Evolutionary conservation across 2,797 vertebrate species (phyloP).

Genomic region (Trichosurus vulpecula): DNA sequence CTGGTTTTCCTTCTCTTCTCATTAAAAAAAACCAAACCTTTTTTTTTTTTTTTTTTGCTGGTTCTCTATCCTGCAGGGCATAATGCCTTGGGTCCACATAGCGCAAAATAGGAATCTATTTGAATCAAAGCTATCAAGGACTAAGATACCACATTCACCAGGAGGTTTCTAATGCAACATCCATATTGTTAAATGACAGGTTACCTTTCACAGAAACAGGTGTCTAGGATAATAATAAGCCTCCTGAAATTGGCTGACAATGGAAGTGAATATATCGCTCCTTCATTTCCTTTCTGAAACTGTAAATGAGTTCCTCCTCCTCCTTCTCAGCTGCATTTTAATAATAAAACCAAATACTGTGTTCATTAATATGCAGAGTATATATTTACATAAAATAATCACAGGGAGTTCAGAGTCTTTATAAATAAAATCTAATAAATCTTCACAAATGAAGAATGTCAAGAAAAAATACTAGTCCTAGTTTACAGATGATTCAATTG

Average conservation of each 20-base stretch:
- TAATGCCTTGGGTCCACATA: not conserved
- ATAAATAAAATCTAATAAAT: slow-evolving; percentile 39
- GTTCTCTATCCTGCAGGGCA: not conserved
- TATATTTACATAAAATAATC: slow-evolving; percentile 37
- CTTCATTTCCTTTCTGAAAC: slow-evolving; percentile 47
- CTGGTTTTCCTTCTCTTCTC: not conserved
- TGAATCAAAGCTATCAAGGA: slow-evolving; percentile 42
- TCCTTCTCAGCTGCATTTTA: slow-evolving; percentile 36
- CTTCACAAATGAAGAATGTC: slow-evolving; percentile 28
- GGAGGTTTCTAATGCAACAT: slow-evolving; percentile 55
- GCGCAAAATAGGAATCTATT: slow-evolving; percentile 38
- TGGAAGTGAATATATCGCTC: slow-evolving; percentile 24
- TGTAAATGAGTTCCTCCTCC: not conserved
- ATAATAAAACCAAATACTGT: slow-evolving; percentile 36
- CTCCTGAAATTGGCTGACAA: slow-evolving; percentile 55
- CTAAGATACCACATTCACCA: slow-evolving; percentile 49
- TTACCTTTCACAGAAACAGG: slow-evolving; percentile 63
- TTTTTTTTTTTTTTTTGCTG: not conserved
- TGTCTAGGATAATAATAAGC: slow-evolving; percentile 66
- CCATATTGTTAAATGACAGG: slow-evolving; percentile 66
- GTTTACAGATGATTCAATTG: slow-evolving; percentile 35
- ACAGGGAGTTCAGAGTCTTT: slow-evolving; percentile 37
- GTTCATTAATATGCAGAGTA: slow-evolving; percentile 20
- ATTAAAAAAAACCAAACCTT: not conserved
- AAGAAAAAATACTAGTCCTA: slow-evolving; percentile 43